A percentile compares a stretch with the other conserved stretches of the same genome.
phyloP scores from a whole-genome alignment of 2,797 vertebrate species.

The Eulemur mongoz region DNA sequence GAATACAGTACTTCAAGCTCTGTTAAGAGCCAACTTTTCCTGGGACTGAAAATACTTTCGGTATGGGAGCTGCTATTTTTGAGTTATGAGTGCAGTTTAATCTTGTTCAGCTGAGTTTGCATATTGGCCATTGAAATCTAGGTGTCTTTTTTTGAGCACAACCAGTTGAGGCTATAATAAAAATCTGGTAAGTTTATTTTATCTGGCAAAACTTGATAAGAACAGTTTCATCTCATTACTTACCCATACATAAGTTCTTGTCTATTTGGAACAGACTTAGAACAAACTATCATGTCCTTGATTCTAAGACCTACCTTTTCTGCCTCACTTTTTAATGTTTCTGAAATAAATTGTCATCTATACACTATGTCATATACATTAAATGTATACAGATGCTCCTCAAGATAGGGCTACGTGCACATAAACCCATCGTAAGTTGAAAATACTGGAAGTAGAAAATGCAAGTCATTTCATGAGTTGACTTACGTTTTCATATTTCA shows the following conservation, averaged over 20 bases:
- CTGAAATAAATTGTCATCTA: not conserved
- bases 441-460: not conserved
- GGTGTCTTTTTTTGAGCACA: not conserved
- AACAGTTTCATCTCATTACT: conserved; percentile 32
- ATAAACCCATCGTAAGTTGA: not conserved
- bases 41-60: not conserved
- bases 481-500: not conserved
- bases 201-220: conserved; percentile 1
- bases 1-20: not conserved
- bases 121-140: not conserved
- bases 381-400: not conserved
- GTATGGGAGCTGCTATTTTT: conserved; percentile 39
- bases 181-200: not conserved
- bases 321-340: conserved; percentile 22
- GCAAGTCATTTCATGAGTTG: not conserved
- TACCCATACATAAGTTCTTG: not conserved
- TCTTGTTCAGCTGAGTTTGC: conserved; percentile 51
- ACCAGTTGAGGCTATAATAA: not conserved
- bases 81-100: conserved; percentile 45
- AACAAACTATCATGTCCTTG: not conserved
- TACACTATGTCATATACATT: not conserved
- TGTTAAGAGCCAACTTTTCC: not conserved
- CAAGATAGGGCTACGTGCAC: not conserved
- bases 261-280: conserved; percentile 16
- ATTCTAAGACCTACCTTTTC: not conserved